Base-by-base conservation (phyloP, 92 coral and sea anemone species). In the Siderastrea siderea region DNA sequence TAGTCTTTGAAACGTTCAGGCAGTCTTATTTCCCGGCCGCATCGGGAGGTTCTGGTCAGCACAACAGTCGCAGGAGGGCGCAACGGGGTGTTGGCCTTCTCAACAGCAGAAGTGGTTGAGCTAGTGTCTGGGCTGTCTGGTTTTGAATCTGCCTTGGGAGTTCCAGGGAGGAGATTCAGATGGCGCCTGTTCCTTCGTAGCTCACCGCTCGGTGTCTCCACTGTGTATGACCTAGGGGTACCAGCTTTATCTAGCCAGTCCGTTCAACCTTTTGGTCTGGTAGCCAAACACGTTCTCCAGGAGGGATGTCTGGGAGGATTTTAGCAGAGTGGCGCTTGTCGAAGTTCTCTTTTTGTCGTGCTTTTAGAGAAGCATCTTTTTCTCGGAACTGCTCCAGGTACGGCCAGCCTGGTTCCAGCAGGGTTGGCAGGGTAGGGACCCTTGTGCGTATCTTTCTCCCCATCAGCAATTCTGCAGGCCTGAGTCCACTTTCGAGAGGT, bases 101-200 rank as follows among this genome's bases (percentile, higher is more conserved):
- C 47, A 44, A 43, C 13, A 9, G 75, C 6, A 3, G 47, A 44
- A 70, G 71, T 55, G 4, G 54, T 48, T 59, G 49, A 69, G 59
- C 53, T 45, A 17, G 4, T 14, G 14, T 14, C 47, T 6, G 12
- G 49, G 75, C 47, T 17, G 44, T 16, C 75, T 70, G 75, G 1
- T 3, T 26, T n/a, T 5, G 4, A 4, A 6, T n/a, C 46, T 65
- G 43, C 69, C 3, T 5, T 74, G 62, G 54, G 82, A 3, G 70
- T 60, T 78, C 10, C 82, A 63, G 88, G 90, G 74, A 90, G 87
- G 46, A 79, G 79, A 77, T 86, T 84, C 4, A 90, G 85, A 64
- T 90, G 93, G 57, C 93, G 75, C 63, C 93, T 47, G 93, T 90
- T 90, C 53, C 90, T 77, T 45, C 93, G 78, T 17, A 84, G 69